Conservation (phyloP, 2,113 vertebrate species). For the Plestiodon gilberti region DNA sequence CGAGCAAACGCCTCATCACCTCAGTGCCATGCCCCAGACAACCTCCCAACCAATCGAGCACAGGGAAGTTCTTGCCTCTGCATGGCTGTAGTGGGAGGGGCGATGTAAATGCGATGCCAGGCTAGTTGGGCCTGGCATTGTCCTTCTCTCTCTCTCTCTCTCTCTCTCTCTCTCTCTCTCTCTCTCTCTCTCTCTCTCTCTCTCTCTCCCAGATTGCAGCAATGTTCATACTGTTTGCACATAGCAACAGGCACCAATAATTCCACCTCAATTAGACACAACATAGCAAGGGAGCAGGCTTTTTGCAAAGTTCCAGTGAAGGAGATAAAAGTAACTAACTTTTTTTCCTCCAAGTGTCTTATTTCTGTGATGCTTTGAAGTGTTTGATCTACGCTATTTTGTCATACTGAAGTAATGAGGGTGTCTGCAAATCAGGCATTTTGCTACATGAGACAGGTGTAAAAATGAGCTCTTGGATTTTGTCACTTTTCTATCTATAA, state of each 20-base stretch:
- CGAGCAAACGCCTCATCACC: no score
- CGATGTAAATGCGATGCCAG: no score
- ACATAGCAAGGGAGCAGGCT: background rate
- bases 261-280: background rate
- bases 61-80: no score
- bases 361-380: background rate
- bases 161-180: no score
- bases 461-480: slow-evolving; percentile 21
- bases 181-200: no score
- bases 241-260: background rate
- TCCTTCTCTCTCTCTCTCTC: no score
- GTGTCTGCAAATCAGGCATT: slow-evolving; percentile 37
- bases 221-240: background rate
- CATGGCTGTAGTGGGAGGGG: no score
- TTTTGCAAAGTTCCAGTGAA: background rate
- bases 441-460: slow-evolving; percentile 5
- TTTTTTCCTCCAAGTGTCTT: background rate
- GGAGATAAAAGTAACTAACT: slow-evolving; percentile 13
- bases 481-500: slow-evolving; percentile 19
- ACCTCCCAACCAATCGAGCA: no score
- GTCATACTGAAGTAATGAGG: slow-evolving; percentile 26
- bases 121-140: no score
- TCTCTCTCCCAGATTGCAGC: background rate
- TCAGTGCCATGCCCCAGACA: no score
- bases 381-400: slow-evolving; percentile 32